Base-by-base conservation (phyloP, 2,113 vertebrate species). In the Crotalus helleri region DNA sequence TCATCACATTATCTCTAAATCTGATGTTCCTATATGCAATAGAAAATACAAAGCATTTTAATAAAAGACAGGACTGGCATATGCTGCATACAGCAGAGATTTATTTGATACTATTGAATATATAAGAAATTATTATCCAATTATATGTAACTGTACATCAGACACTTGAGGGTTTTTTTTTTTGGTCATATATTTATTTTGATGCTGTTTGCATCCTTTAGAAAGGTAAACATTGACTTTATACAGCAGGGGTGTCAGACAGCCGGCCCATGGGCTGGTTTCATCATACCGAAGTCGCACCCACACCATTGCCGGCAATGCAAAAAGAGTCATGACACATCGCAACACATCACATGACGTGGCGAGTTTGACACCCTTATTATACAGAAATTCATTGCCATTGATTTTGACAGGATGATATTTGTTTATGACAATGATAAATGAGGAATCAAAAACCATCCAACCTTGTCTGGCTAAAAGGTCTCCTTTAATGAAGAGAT, bases 401-500 rank as follows among this genome's bases (percentile, higher is more conserved):
- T 87, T 58, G 55, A 89, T 89, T 51, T 92, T 94, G 93, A 90
- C 90, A 92, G 89, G 69, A 90, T 92, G 44, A n/a, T 57, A 29
- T 87, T 17, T 69, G 19, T 91, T 64, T 58, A 15, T 33, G 89
- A 39, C 69, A n/a, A 5, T 89, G 88, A 91, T 55, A 46, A 94
- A 94, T 46, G 24, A 89, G 89, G 55, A 89, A 88, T 54, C 90
- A 88, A 88, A 94, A 92, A 57, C 81, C 93, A 94, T 0, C 57
- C 90, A 92, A 51, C 5, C 58, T 26, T 91, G 93, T 91, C 91
- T 93, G 91, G 89, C 92, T 29, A 57, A 69, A 93, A 94, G 92
- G 23, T 87, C 94, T 57, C 51, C 92, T n/a, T 51, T 85, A 93
- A 51, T 46, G 53, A 74, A 11, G 88, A 55, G 92, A 81, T 85